Percentiles rank a stretch among this genome's conserved stretches.
Conservation (phyloP, 1,140 invertebrate genomes). For the Aphelenchoides fujianensis region DNA sequence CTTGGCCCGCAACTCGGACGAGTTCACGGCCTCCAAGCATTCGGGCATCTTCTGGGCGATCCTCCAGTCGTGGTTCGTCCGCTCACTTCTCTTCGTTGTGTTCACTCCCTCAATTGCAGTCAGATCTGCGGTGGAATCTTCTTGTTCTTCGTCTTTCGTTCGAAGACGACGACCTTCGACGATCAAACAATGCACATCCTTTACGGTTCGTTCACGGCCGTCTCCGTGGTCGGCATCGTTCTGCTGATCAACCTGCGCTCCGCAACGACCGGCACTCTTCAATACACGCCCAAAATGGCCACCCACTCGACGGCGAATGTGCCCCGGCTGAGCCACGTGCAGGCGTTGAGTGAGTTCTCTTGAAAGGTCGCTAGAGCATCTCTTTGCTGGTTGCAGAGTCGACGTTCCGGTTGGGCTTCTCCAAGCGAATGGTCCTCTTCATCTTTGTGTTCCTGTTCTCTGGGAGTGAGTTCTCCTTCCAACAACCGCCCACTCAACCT, state of each 20-base stretch:
- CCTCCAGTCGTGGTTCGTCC: conserved; percentile 36
- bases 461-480: too few relatives aligned
- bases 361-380: neutral
- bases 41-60: conserved; percentile 40
- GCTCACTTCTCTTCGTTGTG: too few relatives aligned
- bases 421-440: conserved; percentile 42
- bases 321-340: neutral
- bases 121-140: conserved; percentile 37
- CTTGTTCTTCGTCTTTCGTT: conserved; percentile 34
- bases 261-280: conserved; percentile 18
- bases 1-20: conserved; percentile 35
- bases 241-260: neutral
- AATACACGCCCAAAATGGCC: neutral
- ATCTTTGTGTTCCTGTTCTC: conserved; percentile 49
- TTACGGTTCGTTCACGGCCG: conserved; percentile 29
- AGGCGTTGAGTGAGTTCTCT: conserved; percentile 9
- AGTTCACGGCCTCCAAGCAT: conserved; percentile 26
- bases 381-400: conserved; percentile 2
- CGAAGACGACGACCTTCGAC: neutral
- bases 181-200: conserved; percentile 26
- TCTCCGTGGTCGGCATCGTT: conserved; percentile 27
- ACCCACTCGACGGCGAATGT: too few relatives aligned
- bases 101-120: too few relatives aligned
- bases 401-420: neutral
- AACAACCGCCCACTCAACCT: too few relatives aligned